Conservation (phyloP, 1,140 invertebrate genomes). For the Drosophila insularis region DNA sequence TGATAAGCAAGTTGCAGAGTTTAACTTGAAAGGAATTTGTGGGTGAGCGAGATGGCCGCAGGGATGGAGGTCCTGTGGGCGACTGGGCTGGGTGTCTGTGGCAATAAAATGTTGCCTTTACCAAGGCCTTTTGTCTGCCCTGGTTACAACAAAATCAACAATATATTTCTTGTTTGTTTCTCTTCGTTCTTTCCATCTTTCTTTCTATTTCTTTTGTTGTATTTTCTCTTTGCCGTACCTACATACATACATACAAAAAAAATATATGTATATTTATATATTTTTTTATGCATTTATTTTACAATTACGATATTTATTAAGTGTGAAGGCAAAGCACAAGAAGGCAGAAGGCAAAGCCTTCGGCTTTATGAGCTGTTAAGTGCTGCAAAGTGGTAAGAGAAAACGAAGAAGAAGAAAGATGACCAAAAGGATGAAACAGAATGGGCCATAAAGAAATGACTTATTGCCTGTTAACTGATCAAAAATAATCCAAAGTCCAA, state of each 20-base stretch:
- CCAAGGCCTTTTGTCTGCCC: constrained; percentile 50
- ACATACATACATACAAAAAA: neutral
- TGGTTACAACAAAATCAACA: constrained; percentile 64
- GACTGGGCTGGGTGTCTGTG: neutral
- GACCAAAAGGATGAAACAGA: neutral
- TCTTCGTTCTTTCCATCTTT: constrained; percentile 11
- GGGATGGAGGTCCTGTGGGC: neutral
- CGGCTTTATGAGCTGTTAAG: constrained; percentile 53
- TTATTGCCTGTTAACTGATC: constrained; percentile 56
- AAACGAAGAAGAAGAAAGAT: neutral
- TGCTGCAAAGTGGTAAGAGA: constrained; percentile 39
- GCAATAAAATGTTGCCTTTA: constrained; percentile 65
- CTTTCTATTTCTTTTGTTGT: neutral
- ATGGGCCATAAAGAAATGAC: constrained; percentile 48
- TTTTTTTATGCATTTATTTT: constrained; percentile 57
- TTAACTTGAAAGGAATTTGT: constrained; percentile 8
- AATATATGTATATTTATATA: no score
- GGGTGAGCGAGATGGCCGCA: neutral
- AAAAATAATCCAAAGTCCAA: constrained; percentile 17
- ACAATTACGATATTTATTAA: constrained; percentile 65
- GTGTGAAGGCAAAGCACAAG: constrained; percentile 33
- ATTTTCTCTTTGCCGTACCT: neutral
- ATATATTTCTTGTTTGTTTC: constrained; percentile 62
- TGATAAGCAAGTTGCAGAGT: constrained; percentile 55
- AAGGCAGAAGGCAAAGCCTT: constrained; percentile 13